A percentile compares a stretch with the other conserved stretches of the same genome.
phyloP scores from a whole-genome alignment of 2,797 vertebrate genomes.

The Sardinella longiceps region DNA sequence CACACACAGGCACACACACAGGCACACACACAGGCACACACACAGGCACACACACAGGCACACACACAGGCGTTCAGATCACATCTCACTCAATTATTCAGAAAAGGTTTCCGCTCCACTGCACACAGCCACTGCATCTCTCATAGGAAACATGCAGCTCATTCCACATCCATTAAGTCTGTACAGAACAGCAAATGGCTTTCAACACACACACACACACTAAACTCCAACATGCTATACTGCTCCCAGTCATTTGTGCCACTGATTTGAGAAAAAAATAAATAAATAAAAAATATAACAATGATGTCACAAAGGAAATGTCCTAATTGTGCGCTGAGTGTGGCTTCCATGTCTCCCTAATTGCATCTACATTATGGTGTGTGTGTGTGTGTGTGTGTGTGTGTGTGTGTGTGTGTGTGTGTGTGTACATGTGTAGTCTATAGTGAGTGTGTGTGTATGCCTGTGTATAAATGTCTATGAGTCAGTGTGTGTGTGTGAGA shows the following conservation, averaged over 20 bases:
- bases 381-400: constrained; percentile 9
- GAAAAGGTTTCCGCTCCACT: not conserved
- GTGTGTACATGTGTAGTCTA: too few relatives aligned
- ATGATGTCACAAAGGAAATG: not conserved
- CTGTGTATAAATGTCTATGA: not conserved
- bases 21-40: constrained; percentile 31
- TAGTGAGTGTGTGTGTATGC: not conserved
- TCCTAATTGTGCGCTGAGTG: not conserved
- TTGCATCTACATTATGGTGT: not conserved
- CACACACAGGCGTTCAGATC: not conserved
- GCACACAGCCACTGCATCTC: not conserved
- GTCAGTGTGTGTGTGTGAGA: not conserved
- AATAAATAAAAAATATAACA: not conserved
- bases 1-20: constrained; percentile 36
- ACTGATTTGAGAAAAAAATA: too few relatives aligned
- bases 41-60: constrained; percentile 36
- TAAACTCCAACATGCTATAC: not conserved
- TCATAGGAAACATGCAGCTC: constrained; percentile 31
- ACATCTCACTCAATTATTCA: constrained; percentile 10
- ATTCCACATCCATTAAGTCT: not conserved
- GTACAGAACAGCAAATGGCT: not conserved
- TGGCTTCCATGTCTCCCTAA: not conserved
- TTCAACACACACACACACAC: constrained; percentile 5
- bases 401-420: not conserved
- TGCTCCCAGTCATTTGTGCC: not conserved